Evolutionary conservation across 2,113 vertebrate species (phyloP).

Genomic region (Psilopsiagon aurifrons): DNA sequence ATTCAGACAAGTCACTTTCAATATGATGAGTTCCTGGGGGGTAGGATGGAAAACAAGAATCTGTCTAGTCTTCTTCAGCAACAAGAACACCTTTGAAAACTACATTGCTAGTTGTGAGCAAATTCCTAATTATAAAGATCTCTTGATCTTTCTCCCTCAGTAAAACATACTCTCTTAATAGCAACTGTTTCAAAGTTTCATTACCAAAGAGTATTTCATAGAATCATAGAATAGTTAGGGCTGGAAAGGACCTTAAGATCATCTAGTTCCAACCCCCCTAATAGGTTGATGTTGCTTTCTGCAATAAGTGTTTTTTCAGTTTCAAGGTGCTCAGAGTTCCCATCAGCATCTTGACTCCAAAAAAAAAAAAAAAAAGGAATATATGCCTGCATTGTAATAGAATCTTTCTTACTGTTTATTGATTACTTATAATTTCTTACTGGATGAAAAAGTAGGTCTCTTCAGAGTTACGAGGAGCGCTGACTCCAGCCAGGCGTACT

Average conservation of each 20-base stretch:
- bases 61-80: not conserved
- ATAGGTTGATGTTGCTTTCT: not conserved
- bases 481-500: not conserved
- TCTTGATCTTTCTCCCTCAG: not conserved
- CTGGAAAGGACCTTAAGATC: too few species aligned
- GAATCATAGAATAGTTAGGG: too few species aligned
- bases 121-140: not conserved
- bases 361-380: not conserved
- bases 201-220: not conserved
- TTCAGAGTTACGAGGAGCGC: not conserved
- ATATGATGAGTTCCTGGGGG: not conserved
- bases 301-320: not conserved
- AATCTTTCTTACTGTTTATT: not conserved
- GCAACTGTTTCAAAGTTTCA: not conserved
- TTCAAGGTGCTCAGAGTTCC: not conserved
- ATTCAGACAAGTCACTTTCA: not conserved
- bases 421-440: not conserved
- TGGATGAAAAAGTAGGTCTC: not conserved
- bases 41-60: not conserved
- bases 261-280: not conserved
- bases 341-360: not conserved
- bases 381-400: not conserved
- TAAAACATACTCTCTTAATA: not conserved
- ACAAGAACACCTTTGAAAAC: not conserved
- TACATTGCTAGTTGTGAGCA: not conserved